Conservation (phyloP, 2,797 vertebrate species). For the Garrulus glandarius region DNA sequence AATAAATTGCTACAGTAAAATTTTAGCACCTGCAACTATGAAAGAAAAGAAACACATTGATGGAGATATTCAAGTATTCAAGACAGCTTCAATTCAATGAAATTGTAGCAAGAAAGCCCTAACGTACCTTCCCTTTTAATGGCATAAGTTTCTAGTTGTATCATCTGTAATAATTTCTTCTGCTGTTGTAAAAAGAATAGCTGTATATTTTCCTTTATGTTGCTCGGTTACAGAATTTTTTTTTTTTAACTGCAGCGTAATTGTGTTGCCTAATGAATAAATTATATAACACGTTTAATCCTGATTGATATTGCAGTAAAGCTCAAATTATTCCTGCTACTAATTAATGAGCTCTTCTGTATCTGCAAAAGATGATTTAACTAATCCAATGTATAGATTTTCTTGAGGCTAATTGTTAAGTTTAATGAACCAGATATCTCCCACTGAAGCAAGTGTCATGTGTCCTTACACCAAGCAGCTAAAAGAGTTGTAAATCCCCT, state of each 20-base stretch:
- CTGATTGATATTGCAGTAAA: conserved; percentile 54
- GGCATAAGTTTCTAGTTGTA: neutral
- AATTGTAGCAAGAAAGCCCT: neutral
- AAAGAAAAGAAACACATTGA: neutral
- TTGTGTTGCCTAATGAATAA: conserved; percentile 54
- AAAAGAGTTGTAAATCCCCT: neutral
- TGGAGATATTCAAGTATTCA: neutral
- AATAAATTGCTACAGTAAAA: neutral
- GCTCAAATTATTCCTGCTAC: conserved; percentile 53
- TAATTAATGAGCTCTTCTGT: conserved; percentile 66
- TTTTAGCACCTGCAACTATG: neutral
- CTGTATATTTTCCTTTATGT: neutral
- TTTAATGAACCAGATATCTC: conserved; percentile 61
- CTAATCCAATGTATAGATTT: conserved; percentile 63
- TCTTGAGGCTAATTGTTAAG: conserved; percentile 62
- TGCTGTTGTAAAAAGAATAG: neutral
- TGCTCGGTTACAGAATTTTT: neutral
- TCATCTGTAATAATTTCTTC: neutral
- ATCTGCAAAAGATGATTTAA: conserved; percentile 53
- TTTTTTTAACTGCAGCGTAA: conserved; percentile 26
- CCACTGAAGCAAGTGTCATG: conserved; percentile 34
- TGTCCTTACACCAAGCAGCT: neutral
- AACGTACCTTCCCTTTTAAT: neutral
- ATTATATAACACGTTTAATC: conserved; percentile 64
- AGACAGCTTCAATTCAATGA: neutral